Evolutionary conservation across 2,888 invertebrate genomes (phyloP).

Genomic region (Stenodema calcarata): DNA sequence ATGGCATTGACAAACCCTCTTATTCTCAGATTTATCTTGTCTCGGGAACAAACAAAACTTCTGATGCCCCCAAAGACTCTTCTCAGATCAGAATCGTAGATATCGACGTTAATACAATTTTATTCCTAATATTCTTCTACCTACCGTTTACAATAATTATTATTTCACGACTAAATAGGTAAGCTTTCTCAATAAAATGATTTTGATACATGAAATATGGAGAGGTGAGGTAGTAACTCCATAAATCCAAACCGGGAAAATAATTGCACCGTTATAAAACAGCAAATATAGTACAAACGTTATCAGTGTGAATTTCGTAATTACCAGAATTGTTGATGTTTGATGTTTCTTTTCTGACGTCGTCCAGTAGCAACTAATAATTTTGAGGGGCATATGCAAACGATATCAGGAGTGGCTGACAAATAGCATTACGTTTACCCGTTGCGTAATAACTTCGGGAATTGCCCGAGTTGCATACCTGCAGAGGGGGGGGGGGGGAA

Average conservation of each 20-base stretch:
- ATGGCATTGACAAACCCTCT: slow-evolving; percentile 36
- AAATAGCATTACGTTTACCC: not conserved
- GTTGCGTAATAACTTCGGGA: not conserved
- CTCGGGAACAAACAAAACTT: not conserved
- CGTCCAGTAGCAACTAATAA: not conserved
- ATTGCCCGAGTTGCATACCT: not conserved
- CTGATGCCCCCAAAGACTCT: not conserved
- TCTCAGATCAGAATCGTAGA: not conserved
- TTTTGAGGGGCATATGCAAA: no score
- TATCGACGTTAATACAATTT: not conserved
- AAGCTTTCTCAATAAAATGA: no score
- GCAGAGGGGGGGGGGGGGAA: no score
- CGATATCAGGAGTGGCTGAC: not conserved
- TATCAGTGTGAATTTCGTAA: not conserved
- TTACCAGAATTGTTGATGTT: not conserved
- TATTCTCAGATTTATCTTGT: slow-evolving; percentile 41
- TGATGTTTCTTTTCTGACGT: not conserved
- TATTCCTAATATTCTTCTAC: not conserved
- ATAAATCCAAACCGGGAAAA: no score
- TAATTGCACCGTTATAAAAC: no score
- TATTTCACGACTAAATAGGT: no score
- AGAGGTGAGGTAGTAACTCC: no score
- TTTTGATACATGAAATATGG: no score
- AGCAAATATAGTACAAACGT: no score
- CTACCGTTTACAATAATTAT: no score